Evolutionary conservation across 2,797 vertebrate genomes (phyloP).

Genomic region (Pteronotus mesoamericanus): DNA sequence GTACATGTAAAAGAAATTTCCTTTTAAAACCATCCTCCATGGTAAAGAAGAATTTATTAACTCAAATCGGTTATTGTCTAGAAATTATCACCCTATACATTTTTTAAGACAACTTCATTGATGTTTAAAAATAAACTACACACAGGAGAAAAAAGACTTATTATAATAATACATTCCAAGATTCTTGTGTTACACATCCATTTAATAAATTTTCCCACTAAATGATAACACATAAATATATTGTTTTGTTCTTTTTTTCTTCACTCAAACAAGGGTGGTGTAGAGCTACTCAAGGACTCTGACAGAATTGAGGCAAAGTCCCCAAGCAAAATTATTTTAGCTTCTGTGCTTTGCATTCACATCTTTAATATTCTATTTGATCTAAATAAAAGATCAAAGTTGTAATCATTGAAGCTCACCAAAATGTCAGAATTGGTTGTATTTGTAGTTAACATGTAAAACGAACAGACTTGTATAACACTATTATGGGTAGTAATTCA

Average conservation of each 20-base stretch:
- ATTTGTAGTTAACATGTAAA: slow-evolving; percentile 48
- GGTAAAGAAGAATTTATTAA: background rate
- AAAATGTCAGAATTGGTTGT: slow-evolving; percentile 51
- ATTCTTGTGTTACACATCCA: background rate
- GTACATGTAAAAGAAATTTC: background rate
- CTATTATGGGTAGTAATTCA: background rate
- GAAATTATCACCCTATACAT: background rate
- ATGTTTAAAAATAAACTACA: background rate
- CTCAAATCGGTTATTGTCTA: background rate
- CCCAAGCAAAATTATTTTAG: background rate
- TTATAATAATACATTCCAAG: background rate
- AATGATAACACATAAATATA: background rate
- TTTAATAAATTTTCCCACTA: background rate
- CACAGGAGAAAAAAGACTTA: background rate
- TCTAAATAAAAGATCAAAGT: slow-evolving; percentile 56
- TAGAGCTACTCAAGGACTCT: background rate
- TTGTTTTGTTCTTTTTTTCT: background rate
- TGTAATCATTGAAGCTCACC: slow-evolving; percentile 33
- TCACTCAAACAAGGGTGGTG: background rate
- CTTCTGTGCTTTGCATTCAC: background rate
- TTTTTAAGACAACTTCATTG: background rate
- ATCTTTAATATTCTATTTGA: slow-evolving; percentile 40
- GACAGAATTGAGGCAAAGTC: background rate
- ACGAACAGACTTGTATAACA: background rate
- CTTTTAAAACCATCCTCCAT: background rate